Conservation (phyloP, 2,113 vertebrate genomes). For the Conger conger region DNA sequence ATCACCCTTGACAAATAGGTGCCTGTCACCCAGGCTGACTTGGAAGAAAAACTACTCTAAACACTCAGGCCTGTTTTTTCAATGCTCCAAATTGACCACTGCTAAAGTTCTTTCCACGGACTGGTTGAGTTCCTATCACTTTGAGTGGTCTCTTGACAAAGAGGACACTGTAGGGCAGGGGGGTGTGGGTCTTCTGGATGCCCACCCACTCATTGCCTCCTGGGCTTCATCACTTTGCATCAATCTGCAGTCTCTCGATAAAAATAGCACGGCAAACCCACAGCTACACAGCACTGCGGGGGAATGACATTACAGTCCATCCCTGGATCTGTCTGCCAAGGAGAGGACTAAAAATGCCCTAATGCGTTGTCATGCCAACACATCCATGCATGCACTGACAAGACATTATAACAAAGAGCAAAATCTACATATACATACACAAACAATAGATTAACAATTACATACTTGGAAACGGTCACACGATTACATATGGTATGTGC, state of each 20-base stretch:
- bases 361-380: constrained; percentile 41
- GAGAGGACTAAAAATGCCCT: constrained; percentile 45
- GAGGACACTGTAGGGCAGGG: constrained; percentile 32
- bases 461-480: no score
- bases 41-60: not conserved
- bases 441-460: not conserved
- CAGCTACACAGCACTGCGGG: constrained; percentile 56
- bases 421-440: not conserved
- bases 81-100: constrained; percentile 40
- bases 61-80: constrained; percentile 20
- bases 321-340: constrained; percentile 50
- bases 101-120: constrained; percentile 46
- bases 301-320: constrained; percentile 58
- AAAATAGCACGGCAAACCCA: constrained; percentile 72
- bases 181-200: constrained; percentile 43
- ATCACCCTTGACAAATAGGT: not conserved
- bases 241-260: constrained; percentile 72
- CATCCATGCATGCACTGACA: constrained; percentile 21
- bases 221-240: constrained; percentile 74
- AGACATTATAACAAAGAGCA: not conserved
- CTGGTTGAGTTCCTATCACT: constrained; percentile 63
- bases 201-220: constrained; percentile 66
- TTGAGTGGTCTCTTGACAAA: constrained; percentile 66
- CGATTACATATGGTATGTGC: no score
- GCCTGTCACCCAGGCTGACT: not conserved